Evolutionary conservation across 1,140 invertebrate species (phyloP), one percentile per base, ranked within the genome.

Genomic region (Heliconius eleuchia): DNA sequence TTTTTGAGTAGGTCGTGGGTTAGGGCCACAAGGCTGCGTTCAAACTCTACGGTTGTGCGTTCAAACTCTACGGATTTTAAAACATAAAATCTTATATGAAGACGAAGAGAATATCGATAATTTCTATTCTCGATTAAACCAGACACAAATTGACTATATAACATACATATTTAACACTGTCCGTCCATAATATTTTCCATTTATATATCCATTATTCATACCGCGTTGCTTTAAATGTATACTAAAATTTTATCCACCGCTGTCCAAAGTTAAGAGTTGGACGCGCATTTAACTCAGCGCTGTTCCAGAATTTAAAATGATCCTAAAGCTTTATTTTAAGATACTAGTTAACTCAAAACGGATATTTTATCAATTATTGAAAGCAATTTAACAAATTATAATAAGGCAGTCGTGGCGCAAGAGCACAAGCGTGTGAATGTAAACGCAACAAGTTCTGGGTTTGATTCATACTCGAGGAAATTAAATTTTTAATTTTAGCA

Each of bases 181-280:
- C 23, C n/a, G 60, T 27, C 11, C 23, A 66, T 66, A 1, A 66
- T 66, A 66, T 66, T 66, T 66, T 66, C 27, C 60, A 66, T 66
- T 27, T 30, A 66, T 66, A 13, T 66, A 66, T 66, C 6, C 60
- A 66, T 66, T 66, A 66, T 66, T 66, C 60, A 30, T 66, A 66
- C 23, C 23, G 27, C 60, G 11, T 30, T 66, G 30, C 60, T 66
- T 66, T 30, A 66, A 66, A 66, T 66, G 60, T 66, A 30, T 66
- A 66, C 60, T 66, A 66, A 66, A 27, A 66, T 66, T 66, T 66
- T 30, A 66, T 66, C 60, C 60, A 30, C 60, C 23, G 60, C 30
- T 27, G 60, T 66, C 23, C 23, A 9, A 66, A 66, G 60, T 30
- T 66, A 66, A 66, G 60, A 66, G 60, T 66, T 30, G 60, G 60